Evolutionary conservation across 1,140 invertebrate species (phyloP), one percentile per base, ranked within the genome.

Genomic region (Papilio polyxenes): DNA sequence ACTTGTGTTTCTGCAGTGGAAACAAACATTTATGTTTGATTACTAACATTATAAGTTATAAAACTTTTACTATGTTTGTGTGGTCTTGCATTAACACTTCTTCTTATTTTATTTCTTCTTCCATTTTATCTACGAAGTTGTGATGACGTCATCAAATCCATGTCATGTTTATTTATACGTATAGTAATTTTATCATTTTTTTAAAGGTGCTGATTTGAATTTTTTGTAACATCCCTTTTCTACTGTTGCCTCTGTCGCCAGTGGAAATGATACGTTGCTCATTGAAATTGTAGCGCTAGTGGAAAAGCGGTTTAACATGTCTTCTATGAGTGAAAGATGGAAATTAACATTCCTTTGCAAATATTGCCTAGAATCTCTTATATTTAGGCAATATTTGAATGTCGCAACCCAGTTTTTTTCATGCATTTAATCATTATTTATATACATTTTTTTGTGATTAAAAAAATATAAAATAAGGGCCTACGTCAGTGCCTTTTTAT

Each of bases 141-240:
- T 31, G 23, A 53, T 65, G 62, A 72, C 65, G 65, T 72, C 23
- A 72, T 37, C 65, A 31, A 31, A 69, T 10, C 37, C 13, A 72
- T 40, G 11, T 72, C 65, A 40, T 40, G 31, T 72, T 72, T 40
- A 17, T 72, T 72, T 11, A 37, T 11, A 72, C 31, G 65, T 6
- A 8, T 72, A 37, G 23, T 31, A 31, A 31, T 40, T 62, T 82
- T 80, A 83, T 78, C 72, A 82, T 81, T 85, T 86, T 88, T 89
- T 89, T 89, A 88, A 89, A 89, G 89, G 89, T 91, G 89, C 88
- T 90, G 88, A 82, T 80, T 80, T 13, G 17, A 83, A 31, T 31
- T 31, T 31, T 31, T 77, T 53, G 3, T 13, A 56, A 15, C n/a
- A 49, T 20, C n/a, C 48, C n/a, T 20, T 7, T 75, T 75, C 5